Evolutionary conservation across 2,113 vertebrate species (phyloP).

Genomic region (Pelvicachromis taeniatus): DNA sequence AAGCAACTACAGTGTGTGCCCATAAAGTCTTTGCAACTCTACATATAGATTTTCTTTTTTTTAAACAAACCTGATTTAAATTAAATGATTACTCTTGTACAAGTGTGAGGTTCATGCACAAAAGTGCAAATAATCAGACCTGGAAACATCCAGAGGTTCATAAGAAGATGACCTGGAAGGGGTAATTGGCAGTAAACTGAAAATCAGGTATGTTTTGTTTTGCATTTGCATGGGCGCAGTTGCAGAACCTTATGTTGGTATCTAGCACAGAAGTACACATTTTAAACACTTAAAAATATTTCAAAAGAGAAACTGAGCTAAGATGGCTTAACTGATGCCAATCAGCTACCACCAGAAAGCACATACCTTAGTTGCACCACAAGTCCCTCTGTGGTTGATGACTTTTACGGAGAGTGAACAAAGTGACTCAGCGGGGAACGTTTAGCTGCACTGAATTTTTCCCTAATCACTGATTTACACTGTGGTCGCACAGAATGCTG

Average conservation of each 20-base stretch:
- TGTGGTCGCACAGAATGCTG: not conserved
- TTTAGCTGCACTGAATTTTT: not conserved
- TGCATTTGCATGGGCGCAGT: not conserved
- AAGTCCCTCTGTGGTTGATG: not conserved
- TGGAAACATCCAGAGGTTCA: not conserved
- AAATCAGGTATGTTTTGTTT: not conserved
- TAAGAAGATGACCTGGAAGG: not conserved
- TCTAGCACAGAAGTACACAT: not conserved
- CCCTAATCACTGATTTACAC: not conserved
- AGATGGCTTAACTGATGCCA: not conserved
- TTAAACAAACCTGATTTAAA: not conserved
- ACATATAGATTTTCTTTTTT: no score
- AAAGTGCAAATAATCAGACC: not conserved
- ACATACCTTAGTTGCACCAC: not conserved
- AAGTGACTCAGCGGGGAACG: not conserved
- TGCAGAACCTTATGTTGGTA: not conserved
- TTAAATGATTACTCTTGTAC: not conserved
- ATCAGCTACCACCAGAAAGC: not conserved
- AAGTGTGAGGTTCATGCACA: not conserved
- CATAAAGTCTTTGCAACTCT: not conserved
- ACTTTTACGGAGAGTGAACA: not conserved
- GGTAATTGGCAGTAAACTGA: not conserved
- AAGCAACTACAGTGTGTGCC: not conserved
- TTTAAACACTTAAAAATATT: not conserved
- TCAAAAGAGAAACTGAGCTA: not conserved